phyloP scores from a whole-genome alignment of 2,113 vertebrate genomes.

The Ancistrus triradiatus region DNA sequence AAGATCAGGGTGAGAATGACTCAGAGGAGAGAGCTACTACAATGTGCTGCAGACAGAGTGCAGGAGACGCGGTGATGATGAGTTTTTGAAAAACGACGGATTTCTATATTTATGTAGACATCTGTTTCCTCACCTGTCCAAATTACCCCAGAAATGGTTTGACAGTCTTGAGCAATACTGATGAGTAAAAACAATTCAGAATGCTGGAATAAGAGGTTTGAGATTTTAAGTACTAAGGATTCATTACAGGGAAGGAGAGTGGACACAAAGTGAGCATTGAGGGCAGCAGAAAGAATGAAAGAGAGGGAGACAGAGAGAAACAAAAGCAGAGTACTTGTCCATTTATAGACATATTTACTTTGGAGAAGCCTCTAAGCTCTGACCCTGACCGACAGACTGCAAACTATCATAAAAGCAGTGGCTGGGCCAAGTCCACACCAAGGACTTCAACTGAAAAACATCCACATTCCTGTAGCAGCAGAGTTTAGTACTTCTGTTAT shows the following conservation, averaged over 20 bases:
- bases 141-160: neutral
- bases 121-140: too few species aligned
- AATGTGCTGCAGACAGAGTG: constrained; percentile 45
- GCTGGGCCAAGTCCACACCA: constrained; percentile 56
- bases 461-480: constrained; percentile 62
- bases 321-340: constrained; percentile 59
- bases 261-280: neutral
- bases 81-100: neutral
- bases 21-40: constrained; percentile 52
- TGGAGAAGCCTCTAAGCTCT: constrained; percentile 61
- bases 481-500: constrained; percentile 8
- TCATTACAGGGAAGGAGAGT: constrained; percentile 1
- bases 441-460: constrained; percentile 59
- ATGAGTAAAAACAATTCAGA: neutral
- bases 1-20: constrained; percentile 55
- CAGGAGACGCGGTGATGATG: constrained; percentile 22
- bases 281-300: neutral
- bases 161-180: neutral
- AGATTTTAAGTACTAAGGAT: constrained; percentile 6
- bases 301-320: constrained; percentile 17
- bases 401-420: constrained; percentile 50
- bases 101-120: neutral
- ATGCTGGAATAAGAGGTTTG: neutral
- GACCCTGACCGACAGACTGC: constrained; percentile 60
- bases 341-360: constrained; percentile 80